These are phyloP conservation scores for Lepidurus arcticus DNA, from an alignment of 1,140 invertebrate species.

Conservation along the genomic window DNA sequence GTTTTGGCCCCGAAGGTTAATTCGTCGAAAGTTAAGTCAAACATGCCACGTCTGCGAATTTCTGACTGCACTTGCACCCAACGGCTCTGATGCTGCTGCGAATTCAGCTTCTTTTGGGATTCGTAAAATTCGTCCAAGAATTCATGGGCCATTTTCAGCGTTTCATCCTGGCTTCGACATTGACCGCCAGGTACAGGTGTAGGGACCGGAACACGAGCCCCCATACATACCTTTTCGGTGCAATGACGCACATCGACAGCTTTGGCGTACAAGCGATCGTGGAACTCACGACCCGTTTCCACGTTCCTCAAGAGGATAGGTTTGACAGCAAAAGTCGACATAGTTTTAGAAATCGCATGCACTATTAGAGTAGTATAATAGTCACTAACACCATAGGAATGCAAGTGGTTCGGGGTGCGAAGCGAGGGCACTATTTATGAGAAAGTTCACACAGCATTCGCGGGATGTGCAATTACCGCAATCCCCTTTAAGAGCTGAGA, in stretches of 20 bases:
- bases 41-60: constrained; percentile 45
- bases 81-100: constrained; percentile 43
- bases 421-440: too few relatives aligned
- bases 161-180: constrained; percentile 2
- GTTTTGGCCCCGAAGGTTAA: constrained; percentile 49
- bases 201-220: neutral
- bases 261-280: constrained; percentile 2
- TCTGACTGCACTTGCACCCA: constrained; percentile 69
- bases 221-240: neutral
- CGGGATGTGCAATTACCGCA: too few relatives aligned
- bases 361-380: neutral
- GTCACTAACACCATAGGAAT: neutral
- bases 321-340: neutral
- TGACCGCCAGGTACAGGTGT: neutral
- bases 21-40: constrained; percentile 48
- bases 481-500: neutral
- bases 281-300: neutral
- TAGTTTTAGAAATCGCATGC: neutral
- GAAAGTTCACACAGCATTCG: too few relatives aligned
- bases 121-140: constrained; percentile 9
- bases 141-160: neutral
- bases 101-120: neutral
- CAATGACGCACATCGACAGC: neutral
- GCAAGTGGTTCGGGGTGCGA: neutral
- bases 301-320: neutral